A percentile compares a stretch with the other conserved stretches of the same genome.
These are phyloP conservation scores for Diloba caeruleocephala DNA, from an alignment of 2,888 invertebrate genomes.

Conservation along the genomic window DNA sequence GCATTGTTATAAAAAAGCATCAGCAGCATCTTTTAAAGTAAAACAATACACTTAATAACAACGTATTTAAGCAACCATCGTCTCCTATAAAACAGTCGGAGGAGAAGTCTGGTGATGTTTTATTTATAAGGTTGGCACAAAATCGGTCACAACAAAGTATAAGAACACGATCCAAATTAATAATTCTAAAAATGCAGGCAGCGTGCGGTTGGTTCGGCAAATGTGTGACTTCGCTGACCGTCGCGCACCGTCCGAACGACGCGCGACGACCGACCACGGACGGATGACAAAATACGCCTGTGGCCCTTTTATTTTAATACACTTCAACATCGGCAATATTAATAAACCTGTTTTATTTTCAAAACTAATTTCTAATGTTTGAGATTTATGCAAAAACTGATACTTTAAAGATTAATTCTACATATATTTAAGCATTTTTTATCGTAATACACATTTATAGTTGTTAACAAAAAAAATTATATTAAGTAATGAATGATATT, in stretches of 20 bases:
- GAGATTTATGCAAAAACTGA: slow-evolving; percentile 13
- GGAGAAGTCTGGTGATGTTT: slow-evolving; percentile 74
- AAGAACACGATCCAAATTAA: slow-evolving; percentile 85
- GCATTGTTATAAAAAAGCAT: slow-evolving; percentile 39
- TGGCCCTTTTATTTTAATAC: slow-evolving; percentile 61
- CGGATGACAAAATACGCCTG: slow-evolving; percentile 70
- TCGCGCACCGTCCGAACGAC: slow-evolving; percentile 13
- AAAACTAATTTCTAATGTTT: slow-evolving; percentile 5
- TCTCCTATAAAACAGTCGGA: slow-evolving; percentile 71
- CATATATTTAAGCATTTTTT: background rate
- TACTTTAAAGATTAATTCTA: no score
- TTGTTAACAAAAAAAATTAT: slow-evolving; percentile 21
- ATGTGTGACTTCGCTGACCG: slow-evolving; percentile 68
- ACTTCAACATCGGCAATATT: slow-evolving; percentile 46
- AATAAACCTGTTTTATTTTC: slow-evolving; percentile 32
- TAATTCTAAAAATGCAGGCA: slow-evolving; percentile 87
- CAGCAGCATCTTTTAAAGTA: slow-evolving; percentile 56
- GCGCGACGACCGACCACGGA: slow-evolving; percentile 26
- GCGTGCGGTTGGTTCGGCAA: slow-evolving; percentile 70
- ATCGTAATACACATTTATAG: slow-evolving; percentile 3
- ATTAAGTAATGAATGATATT: slow-evolving; percentile 20
- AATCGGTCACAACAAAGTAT: slow-evolving; percentile 82
- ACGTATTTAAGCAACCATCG: slow-evolving; percentile 73
- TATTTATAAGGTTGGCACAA: slow-evolving; percentile 83
- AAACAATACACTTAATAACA: slow-evolving; percentile 71